A percentile compares a stretch with the other conserved stretches of the same genome.
Conservation (phyloP, 1,140 invertebrate genomes). For the Hycleus phaleratus region DNA sequence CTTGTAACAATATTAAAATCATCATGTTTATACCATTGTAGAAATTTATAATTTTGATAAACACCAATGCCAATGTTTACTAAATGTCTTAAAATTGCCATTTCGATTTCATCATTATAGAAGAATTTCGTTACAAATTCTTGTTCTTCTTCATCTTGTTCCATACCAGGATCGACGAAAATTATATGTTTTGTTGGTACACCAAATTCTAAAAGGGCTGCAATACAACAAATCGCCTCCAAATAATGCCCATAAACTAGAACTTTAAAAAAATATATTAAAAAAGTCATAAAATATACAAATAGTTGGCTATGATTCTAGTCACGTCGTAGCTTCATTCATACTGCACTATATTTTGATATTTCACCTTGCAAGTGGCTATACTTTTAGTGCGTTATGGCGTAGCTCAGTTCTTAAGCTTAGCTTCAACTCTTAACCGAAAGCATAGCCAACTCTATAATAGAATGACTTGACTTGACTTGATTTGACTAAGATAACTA, state of each 20-base stretch:
- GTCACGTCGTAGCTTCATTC: too few relatives aligned
- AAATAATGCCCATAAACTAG: slow-evolving; percentile 55
- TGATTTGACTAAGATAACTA: too few relatives aligned
- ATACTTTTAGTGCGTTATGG: too few relatives aligned
- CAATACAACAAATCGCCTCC: slow-evolving; percentile 51
- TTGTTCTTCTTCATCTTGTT: slow-evolving; percentile 10
- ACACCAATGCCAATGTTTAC: slow-evolving; percentile 16
- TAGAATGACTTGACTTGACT: too few relatives aligned
- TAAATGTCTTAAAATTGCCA: slow-evolving; percentile 12
- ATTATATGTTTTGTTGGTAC: slow-evolving; percentile 44
- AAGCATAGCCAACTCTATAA: too few relatives aligned
- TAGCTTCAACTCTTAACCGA: too few relatives aligned
- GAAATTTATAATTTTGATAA: slow-evolving; percentile 29
- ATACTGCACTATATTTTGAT: too few relatives aligned
- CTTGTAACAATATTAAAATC: slow-evolving; percentile 18
- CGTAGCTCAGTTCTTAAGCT: too few relatives aligned
- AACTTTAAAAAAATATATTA: slow-evolving; percentile 38
- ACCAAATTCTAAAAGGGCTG: slow-evolving; percentile 49
- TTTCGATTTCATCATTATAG: slow-evolving; percentile 31
- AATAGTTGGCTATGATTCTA: too few relatives aligned
- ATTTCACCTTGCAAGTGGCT: too few relatives aligned
- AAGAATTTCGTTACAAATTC: slow-evolving; percentile 35
- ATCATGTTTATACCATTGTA: slow-evolving; percentile 28
- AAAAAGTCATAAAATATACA: not conserved
- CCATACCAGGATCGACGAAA: slow-evolving; percentile 45